Evolutionary conservation across 2,113 vertebrate genomes (phyloP).

Genomic region (Perca fluviatilis): DNA sequence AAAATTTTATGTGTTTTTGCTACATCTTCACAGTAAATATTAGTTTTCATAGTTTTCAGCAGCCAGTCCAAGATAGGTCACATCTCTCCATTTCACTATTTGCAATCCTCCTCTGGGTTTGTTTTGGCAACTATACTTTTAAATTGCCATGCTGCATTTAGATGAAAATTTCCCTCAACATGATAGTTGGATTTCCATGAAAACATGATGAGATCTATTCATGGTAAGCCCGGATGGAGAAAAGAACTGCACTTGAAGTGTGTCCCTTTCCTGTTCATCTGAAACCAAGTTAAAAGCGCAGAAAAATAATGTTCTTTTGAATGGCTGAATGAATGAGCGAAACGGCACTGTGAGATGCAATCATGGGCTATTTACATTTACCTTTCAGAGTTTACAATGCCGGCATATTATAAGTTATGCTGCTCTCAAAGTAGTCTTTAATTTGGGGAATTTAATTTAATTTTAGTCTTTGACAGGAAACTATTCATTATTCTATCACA

Average conservation of each 20-base stretch:
- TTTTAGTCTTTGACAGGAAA: neutral
- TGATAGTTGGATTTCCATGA: conserved; percentile 64
- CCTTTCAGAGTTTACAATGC: too few relatives aligned
- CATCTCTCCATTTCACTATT: conserved; percentile 8
- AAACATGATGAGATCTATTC: conserved; percentile 51
- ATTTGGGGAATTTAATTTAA: too few relatives aligned
- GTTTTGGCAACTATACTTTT: conserved; percentile 42
- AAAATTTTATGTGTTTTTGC: neutral
- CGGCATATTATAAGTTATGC: too few relatives aligned
- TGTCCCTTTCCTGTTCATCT: conserved; percentile 4
- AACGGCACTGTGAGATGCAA: conserved; percentile 1
- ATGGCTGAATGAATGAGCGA: neutral
- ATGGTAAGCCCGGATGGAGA: conserved; percentile 15
- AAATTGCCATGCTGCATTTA: conserved; percentile 36
- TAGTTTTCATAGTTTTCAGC: conserved; percentile 2
- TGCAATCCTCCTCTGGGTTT: conserved; percentile 6
- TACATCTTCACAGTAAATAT: neutral
- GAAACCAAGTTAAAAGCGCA: conserved; percentile 22
- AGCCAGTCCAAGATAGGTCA: neutral
- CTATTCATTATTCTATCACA: neutral
- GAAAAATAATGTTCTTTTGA: neutral
- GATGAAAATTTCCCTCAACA: conserved; percentile 39
- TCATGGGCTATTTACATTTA: conserved; percentile 15
- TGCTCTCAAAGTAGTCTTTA: too few relatives aligned
- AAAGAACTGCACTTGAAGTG: conserved; percentile 17